A percentile compares a stretch with the other conserved stretches of the same genome.
phyloP scores from a whole-genome alignment of 1,140 invertebrate genomes.

The Meloidogyne floridensis region DNA sequence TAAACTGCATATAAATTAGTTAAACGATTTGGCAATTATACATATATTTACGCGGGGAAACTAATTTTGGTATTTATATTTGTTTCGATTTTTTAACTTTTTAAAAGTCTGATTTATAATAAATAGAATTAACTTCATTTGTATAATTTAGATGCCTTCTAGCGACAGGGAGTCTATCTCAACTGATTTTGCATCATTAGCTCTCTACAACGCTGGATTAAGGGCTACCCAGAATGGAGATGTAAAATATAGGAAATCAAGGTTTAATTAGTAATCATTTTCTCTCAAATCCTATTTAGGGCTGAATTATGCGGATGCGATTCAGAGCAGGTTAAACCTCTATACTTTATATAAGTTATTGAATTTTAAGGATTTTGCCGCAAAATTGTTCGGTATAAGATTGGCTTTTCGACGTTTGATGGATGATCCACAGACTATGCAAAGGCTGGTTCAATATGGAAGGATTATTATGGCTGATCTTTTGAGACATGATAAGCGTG shows the following conservation, averaged over 20 bases:
- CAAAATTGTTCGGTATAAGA: slow-evolving; percentile 50
- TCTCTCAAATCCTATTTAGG: slow-evolving; percentile 30
- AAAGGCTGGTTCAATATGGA: slow-evolving; percentile 42
- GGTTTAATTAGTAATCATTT: slow-evolving; percentile 19
- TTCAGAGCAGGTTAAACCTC: slow-evolving; percentile 22
- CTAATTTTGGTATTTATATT: too few relatives aligned
- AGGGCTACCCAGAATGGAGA: slow-evolving; percentile 31
- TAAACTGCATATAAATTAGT: not conserved
- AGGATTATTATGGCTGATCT: slow-evolving; percentile 49
- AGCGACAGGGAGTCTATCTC: slow-evolving; percentile 9
- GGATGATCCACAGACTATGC: slow-evolving; percentile 38
- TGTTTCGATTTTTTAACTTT: too few relatives aligned
- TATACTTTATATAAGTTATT: not conserved
- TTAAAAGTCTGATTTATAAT: not conserved
- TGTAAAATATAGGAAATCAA: slow-evolving; percentile 47
- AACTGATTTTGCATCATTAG: not conserved
- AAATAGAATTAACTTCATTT: not conserved
- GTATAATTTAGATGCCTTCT: not conserved
- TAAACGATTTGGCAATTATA: not conserved
- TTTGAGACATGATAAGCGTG: slow-evolving; percentile 48
- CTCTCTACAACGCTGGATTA: slow-evolving; percentile 43
- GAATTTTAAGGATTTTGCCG: slow-evolving; percentile 42
- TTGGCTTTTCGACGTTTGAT: slow-evolving; percentile 46
- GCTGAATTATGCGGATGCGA: slow-evolving; percentile 54
- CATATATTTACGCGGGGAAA: not conserved